Base-by-base conservation (phyloP, 2,113 vertebrate genomes). In the Microcebus lehilahytsara region DNA sequence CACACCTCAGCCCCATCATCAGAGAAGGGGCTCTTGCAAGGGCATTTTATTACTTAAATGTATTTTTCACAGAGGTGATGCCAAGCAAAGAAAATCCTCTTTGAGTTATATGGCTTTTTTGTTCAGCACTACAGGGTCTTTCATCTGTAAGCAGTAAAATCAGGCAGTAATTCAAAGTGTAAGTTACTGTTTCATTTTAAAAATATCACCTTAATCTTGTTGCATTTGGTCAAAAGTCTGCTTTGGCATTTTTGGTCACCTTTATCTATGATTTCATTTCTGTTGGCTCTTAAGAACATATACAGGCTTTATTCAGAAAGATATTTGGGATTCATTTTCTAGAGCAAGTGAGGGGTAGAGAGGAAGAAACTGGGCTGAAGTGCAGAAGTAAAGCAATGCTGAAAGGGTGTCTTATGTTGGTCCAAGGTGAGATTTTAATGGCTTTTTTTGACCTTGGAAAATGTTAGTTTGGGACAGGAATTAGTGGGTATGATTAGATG, bases 1-100 rank as follows among this genome's bases (percentile, higher is more conserved):
- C 75, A 94, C 90, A 95, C 64, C 84, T 96, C 53, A 89, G 85
- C 89, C 96, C 95, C 85, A 53, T 97, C 96, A 96, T 92, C 91
- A 6, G 89, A 93, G 96, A 90, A 74, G 27, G 92, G 93, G 81
- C 86, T 92, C 91, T 93, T 27, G 10, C 51, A 97, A 97, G 46
- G 75, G 46, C 92, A 49, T 64, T 98, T 98, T 98, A 97, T 98
- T 97, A 78, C 98, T 98, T 97, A 95, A 97, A 95, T 96, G 78
- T 96, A 46, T 97, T 97, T 98, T 97, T 85, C 93, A 60, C 96
- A 95, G 93, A 86, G 74, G 93, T 72, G 95, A 95, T 67, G 56
- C 67, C 74, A 91, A 97, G 95, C 93, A 98, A 97, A 97, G 87
- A 97, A 98, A 98, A 77, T 84, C 84, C 51, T 92, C 83, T 97